A percentile compares a stretch with the other conserved stretches of the same genome.
Conservation (phyloP, 2,797 vertebrate genomes). For the Channallabes apus region DNA sequence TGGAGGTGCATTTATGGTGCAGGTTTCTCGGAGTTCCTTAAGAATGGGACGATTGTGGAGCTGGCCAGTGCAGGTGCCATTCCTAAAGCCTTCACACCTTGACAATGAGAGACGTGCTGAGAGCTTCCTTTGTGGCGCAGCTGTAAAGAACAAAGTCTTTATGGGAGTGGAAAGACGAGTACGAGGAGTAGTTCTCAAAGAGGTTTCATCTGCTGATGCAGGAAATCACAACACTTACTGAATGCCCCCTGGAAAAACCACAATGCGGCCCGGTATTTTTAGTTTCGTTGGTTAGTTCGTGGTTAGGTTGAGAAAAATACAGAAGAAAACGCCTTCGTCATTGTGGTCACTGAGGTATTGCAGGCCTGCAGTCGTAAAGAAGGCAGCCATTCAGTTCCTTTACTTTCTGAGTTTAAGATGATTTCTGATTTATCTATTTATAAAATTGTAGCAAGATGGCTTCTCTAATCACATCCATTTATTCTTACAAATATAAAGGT, state of each 20-base stretch:
- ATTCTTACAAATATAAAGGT: neutral
- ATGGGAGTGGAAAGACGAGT: neutral
- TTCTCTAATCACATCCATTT: neutral
- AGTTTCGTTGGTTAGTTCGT: neutral
- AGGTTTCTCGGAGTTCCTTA: slow-evolving; percentile 69
- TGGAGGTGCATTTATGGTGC: slow-evolving; percentile 61
- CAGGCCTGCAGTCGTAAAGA: neutral
- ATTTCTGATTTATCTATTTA: neutral
- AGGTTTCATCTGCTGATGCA: slow-evolving; percentile 1
- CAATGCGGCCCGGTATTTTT: slow-evolving; percentile 1
- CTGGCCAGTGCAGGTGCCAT: slow-evolving; percentile 75
- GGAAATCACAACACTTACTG: neutral
- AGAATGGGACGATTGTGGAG: slow-evolving; percentile 68
- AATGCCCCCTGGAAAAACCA: neutral
- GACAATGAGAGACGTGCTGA: slow-evolving; percentile 73
- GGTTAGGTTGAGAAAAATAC: neutral
- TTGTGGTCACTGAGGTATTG: slow-evolving; percentile 49
- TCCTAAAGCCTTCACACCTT: slow-evolving; percentile 80
- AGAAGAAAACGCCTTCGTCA: slow-evolving; percentile 28
- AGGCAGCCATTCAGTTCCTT: neutral
- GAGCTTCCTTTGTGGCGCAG: slow-evolving; percentile 76
- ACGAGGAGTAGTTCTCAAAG: neutral
- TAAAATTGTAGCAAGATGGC: neutral
- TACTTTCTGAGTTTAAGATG: neutral
- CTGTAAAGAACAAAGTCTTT: slow-evolving; percentile 65